Base-by-base conservation (phyloP, 2,113 vertebrate genomes). In the Sinocyclocheilus rhinocerous region DNA sequence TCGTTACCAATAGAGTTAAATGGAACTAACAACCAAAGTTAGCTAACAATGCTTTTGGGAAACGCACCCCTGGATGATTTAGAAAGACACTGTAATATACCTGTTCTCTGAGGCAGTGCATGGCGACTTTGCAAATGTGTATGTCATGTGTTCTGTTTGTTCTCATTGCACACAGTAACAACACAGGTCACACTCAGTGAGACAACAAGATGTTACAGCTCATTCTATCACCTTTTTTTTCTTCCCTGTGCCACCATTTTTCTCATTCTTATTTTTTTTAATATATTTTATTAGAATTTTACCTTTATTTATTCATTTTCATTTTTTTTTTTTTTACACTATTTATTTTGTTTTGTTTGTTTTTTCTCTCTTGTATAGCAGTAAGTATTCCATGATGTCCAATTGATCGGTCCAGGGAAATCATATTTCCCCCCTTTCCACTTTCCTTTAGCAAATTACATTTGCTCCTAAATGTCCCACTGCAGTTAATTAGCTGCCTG, bases 401-500 rank as follows among this genome's bases (percentile, higher is more conserved):
- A 22, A 94, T 93, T 91, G 39, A 91, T 93, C 88, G 90, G 89
- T 90, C 90, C 90, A 85, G 89, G 50, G 70, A 90, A 93, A 93
- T 92, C 92, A 92, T 92, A 92, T 91, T 92, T 92, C 89, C 55
- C 67, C 81, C 52, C 90, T 86, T 89, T 61, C 69, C 75, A 83
- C 84, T 91, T 82, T 93, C 90, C 89, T 87, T 91, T 89, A 89
- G 90, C 90, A 92, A 94, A 92, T 94, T 94, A 92, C 95, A 92
- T 94, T 92, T 94, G 93, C 89, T 95, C 93, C 92, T 95, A 93
- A 95, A 93, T 94, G 95, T 95, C 93, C 92, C 94, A 94, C 91
- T 93, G 92, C 91, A 92, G 95, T 95, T 95, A 95, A 96, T 95
- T 95, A 95, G 93, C 93, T 94, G 93, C 93, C 94, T 92, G 92